phyloP scores from a whole-genome alignment of 2,888 invertebrate species.

The Adelognathus sp. region DNA sequence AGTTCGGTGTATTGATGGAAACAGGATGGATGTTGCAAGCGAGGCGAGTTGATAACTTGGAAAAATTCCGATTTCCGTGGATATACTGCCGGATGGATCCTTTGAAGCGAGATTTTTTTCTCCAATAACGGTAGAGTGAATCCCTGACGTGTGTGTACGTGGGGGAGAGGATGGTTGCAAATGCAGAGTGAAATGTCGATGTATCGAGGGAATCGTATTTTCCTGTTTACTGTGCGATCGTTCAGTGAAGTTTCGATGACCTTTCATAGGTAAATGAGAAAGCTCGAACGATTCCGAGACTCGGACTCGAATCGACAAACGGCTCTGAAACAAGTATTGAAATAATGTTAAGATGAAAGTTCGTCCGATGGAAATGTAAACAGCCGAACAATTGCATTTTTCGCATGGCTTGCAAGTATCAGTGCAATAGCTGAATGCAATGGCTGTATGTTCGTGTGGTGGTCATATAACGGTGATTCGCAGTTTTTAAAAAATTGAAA shows the following conservation, averaged over 20 bases:
- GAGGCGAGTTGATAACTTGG: neutral
- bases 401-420: too few relatives aligned
- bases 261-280: slow-evolving; percentile 17
- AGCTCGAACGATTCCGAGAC: slow-evolving; percentile 1
- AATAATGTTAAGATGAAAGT: neutral
- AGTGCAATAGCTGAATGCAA: too few relatives aligned
- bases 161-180: neutral
- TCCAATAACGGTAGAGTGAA: slow-evolving; percentile 41
- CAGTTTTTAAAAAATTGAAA: too few relatives aligned
- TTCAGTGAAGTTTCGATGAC: slow-evolving; percentile 1
- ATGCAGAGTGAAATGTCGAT: neutral
- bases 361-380: neutral
- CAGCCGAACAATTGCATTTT: neutral
- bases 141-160: slow-evolving; percentile 2
- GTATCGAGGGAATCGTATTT: neutral
- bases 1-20: neutral
- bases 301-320: neutral
- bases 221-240: slow-evolving; percentile 12
- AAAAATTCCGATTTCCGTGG: neutral
- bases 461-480: too few relatives aligned
- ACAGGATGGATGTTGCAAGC: neutral
- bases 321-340: neutral
- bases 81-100: neutral
- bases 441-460: too few relatives aligned
- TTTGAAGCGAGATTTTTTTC: slow-evolving; percentile 38